Conservation (phyloP, 2,113 vertebrate genomes). For the Ctenodactylus gundi region DNA sequence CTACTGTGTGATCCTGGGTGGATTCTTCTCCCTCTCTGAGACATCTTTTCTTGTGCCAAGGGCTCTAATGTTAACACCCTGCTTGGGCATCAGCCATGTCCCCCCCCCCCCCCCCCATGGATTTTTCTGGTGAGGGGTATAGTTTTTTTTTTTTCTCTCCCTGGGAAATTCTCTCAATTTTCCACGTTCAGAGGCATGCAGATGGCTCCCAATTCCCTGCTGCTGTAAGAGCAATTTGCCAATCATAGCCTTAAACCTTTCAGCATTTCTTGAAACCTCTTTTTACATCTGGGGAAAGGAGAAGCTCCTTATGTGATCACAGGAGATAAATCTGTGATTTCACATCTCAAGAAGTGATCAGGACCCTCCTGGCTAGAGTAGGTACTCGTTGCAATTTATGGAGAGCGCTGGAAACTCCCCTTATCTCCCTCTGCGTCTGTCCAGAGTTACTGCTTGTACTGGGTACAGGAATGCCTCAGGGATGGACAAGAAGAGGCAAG, state of each 20-base stretch:
- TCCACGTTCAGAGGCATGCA: slow-evolving; percentile 20
- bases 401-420: slow-evolving; percentile 43
- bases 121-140: slow-evolving; percentile 45
- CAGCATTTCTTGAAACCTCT: slow-evolving; percentile 53
- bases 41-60: background rate
- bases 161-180: slow-evolving; percentile 30
- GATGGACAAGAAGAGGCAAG: background rate
- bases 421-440: background rate
- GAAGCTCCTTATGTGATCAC: slow-evolving; percentile 1
- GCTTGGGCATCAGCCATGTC: background rate
- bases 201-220: background rate
- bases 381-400: slow-evolving; percentile 26
- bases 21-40: background rate
- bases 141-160: background rate
- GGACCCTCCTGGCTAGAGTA: background rate
- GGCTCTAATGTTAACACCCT: background rate
- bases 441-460: background rate
- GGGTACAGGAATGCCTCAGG: background rate
- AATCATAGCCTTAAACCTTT: slow-evolving; percentile 54
- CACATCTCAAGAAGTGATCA: slow-evolving; percentile 53
- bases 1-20: background rate
- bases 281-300: slow-evolving; percentile 28
- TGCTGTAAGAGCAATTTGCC: slow-evolving; percentile 35
- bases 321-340: slow-evolving; percentile 21
- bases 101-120: slow-evolving; percentile 30